phyloP scores from a whole-genome alignment of 2,797 vertebrate species.

The Danio jaintianensis region DNA sequence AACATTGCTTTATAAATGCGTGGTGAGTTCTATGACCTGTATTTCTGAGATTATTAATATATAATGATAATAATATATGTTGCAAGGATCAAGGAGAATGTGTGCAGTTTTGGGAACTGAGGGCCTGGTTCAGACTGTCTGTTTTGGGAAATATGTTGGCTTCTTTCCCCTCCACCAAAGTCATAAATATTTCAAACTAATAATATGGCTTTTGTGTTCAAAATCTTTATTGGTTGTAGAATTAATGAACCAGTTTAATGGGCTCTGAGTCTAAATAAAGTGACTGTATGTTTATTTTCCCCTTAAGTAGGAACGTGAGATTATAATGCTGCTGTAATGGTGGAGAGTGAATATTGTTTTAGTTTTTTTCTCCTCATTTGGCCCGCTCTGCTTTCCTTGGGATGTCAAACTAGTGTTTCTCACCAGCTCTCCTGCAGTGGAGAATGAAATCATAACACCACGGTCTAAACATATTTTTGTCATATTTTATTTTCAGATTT shows the following conservation, averaged over 20 bases:
- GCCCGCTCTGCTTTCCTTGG: background rate
- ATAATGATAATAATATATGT: background rate
- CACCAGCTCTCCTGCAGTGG: slow-evolving; percentile 18
- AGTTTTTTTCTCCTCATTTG: background rate
- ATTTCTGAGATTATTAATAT: background rate
- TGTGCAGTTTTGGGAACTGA: background rate
- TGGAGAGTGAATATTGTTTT: background rate
- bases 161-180: slow-evolving; percentile 16
- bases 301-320: background rate
- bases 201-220: background rate
- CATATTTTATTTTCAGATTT: slow-evolving; percentile 1
- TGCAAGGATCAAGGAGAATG: too few relatives aligned
- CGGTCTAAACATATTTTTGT: slow-evolving; percentile 7
- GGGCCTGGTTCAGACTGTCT: background rate
- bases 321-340: slow-evolving; percentile 10
- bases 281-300: background rate
- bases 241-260: background rate
- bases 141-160: background rate
- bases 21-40: background rate
- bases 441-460: slow-evolving; percentile 17
- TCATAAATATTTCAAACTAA: background rate
- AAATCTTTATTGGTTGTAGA: slow-evolving; percentile 1
- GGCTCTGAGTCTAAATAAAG: slow-evolving; percentile 3
- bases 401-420: background rate
- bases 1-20: background rate